Conservation (phyloP, 2,113 vertebrate genomes). For the Sapayoa aenigma region DNA sequence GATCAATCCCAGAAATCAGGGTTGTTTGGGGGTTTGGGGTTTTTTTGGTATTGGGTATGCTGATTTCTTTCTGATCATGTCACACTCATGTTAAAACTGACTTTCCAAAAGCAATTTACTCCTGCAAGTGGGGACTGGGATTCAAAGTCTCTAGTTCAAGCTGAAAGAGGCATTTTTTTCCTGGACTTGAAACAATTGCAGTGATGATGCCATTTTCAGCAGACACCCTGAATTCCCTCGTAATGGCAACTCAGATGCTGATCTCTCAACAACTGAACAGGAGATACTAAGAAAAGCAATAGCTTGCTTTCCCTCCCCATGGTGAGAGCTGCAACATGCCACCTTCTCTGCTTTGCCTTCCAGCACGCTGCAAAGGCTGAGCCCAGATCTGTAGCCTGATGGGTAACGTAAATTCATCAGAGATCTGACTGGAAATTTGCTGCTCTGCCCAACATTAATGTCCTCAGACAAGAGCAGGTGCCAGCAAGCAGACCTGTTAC, state of each 20-base stretch:
- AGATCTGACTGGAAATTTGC: conserved; percentile 17
- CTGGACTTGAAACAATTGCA: not conserved
- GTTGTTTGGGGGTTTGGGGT: not conserved
- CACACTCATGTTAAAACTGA: conserved; percentile 46
- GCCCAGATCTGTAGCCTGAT: not conserved
- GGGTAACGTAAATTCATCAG: not conserved
- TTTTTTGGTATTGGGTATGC: not conserved
- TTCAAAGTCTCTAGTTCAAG: conserved; percentile 29
- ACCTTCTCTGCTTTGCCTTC: not conserved
- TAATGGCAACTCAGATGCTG: not conserved
- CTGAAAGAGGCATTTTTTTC: conserved; percentile 40
- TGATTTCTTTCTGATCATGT: not conserved
- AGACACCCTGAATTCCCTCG: not conserved
- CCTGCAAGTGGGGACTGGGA: not conserved
- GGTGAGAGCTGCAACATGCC: not conserved
- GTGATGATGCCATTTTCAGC: not conserved
- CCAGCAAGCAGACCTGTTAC: conserved; percentile 9
- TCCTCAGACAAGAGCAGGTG: not conserved
- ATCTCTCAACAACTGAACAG: conserved; percentile 4
- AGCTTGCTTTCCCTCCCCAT: not conserved
- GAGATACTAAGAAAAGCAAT: not conserved
- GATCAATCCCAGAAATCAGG: not conserved
- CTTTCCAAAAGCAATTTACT: conserved; percentile 55
- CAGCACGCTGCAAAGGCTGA: not conserved
- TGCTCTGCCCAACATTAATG: not conserved